A percentile compares a stretch with the other conserved stretches of the same genome.
These are phyloP conservation scores for Aphidius colemani DNA, from an alignment of 2,888 invertebrate genomes.

Conservation along the genomic window DNA sequence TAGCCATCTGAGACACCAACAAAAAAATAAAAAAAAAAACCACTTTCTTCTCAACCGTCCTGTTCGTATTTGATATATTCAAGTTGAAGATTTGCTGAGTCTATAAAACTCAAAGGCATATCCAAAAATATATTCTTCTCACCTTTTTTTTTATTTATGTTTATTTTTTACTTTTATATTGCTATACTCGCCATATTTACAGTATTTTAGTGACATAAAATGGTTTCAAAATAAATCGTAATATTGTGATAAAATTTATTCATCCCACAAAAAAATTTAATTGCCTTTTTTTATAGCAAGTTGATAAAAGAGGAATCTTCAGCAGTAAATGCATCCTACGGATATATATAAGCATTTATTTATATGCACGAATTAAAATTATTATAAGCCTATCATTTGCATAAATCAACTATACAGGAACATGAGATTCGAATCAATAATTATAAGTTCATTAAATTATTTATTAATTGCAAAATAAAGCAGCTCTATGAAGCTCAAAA, in stretches of 20 bases:
- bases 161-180: background rate
- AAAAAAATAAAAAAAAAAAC: slow-evolving; percentile 35
- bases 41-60: slow-evolving; percentile 7
- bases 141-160: slow-evolving; percentile 6
- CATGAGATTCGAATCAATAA: background rate
- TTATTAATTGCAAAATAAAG: too few species aligned
- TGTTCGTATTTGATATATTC: background rate
- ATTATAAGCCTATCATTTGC: too few species aligned
- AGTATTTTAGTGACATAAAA: slow-evolving; percentile 2
- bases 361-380: background rate
- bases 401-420: too few species aligned
- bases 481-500: too few species aligned
- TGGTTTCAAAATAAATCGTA: slow-evolving; percentile 4
- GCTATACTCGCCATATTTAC: slow-evolving; percentile 3
- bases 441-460: too few species aligned
- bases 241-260: slow-evolving; percentile 2
- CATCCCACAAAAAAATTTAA: slow-evolving; percentile 4
- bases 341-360: background rate
- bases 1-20: slow-evolving; percentile 31
- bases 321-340: background rate
- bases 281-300: slow-evolving; percentile 1
- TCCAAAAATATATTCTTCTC: background rate
- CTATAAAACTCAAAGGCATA: slow-evolving; percentile 10
- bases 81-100: slow-evolving; percentile 3
- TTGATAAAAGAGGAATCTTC: slow-evolving; percentile 22